A percentile compares a stretch with the other conserved stretches of the same genome.
phyloP scores from a whole-genome alignment of 2,888 invertebrate genomes.

The Heteromyza rotundicornis region DNA sequence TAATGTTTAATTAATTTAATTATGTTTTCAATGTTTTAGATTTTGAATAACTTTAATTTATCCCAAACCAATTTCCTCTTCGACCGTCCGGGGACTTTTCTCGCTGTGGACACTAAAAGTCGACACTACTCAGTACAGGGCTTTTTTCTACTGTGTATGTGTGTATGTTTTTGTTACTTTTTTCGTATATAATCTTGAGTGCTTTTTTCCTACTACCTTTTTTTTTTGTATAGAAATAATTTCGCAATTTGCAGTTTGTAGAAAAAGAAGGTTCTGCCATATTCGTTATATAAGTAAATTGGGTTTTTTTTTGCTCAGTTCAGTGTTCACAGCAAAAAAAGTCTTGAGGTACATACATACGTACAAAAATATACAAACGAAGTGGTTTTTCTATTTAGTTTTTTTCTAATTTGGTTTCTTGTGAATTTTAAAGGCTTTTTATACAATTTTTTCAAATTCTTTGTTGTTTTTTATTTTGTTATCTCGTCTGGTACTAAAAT shows the following conservation, averaged over 20 bases:
- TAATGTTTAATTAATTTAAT: not conserved
- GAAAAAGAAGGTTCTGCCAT: not conserved
- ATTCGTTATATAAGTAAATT: slow-evolving; percentile 14
- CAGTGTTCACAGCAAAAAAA: not conserved
- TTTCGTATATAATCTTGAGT: not conserved
- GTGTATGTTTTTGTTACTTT: not conserved
- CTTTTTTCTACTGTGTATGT: not conserved
- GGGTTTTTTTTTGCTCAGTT: slow-evolving; percentile 13
- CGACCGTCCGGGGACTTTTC: no score
- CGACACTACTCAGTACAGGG: no score
- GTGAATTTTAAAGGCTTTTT: not conserved
- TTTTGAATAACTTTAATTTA: no score
- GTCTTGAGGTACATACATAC: not conserved
- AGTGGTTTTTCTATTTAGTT: not conserved
- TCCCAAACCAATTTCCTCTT: no score
- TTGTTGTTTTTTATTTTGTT: slow-evolving; percentile 2
- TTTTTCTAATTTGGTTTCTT: slow-evolving; percentile 1
- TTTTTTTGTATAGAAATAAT: not conserved
- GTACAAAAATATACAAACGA: not conserved
- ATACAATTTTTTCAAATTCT: not conserved
- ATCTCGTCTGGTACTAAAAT: slow-evolving; percentile 6
- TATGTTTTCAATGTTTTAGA: no score
- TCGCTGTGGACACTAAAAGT: no score
- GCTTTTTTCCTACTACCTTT: not conserved
- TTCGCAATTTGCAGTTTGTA: not conserved